Conservation (phyloP, 35 echinoderm and acorn worm genomes). For the Stichopus chloronotus region DNA sequence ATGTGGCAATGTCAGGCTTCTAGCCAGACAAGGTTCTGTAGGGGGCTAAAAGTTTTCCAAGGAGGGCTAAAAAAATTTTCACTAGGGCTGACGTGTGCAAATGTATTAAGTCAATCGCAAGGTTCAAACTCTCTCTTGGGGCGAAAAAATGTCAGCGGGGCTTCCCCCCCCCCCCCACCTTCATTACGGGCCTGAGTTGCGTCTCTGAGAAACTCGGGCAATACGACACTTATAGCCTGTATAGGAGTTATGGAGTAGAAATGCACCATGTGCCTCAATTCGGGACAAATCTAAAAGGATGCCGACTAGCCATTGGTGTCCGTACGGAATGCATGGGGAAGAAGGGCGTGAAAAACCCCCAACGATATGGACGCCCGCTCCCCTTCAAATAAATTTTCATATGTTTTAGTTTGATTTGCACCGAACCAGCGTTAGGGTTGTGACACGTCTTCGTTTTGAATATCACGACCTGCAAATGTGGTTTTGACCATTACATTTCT, state of each 20-base stretch:
- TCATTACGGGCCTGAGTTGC: not conserved
- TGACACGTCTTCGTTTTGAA: too few relatives aligned
- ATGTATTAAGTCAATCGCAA: not conserved
- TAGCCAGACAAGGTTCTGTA: not conserved
- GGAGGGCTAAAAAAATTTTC: not conserved
- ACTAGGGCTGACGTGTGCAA: not conserved
- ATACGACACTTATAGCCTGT: not conserved
- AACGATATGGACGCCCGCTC: too few relatives aligned
- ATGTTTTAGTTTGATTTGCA: not conserved
- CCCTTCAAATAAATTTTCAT: too few relatives aligned
- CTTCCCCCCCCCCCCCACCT: not conserved
- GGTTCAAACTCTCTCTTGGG: not conserved
- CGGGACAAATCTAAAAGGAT: not conserved
- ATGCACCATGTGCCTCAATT: not conserved
- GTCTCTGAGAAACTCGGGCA: not conserved
- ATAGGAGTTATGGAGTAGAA: not conserved
- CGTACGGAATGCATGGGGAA: too few relatives aligned
- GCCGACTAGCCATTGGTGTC: not conserved
- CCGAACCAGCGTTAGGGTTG: too few relatives aligned
- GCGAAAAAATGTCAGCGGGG: constrained; percentile 1
- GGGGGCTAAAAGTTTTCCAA: not conserved
- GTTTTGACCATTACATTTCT: too few relatives aligned
- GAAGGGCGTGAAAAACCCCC: too few relatives aligned
- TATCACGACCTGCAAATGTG: too few relatives aligned
- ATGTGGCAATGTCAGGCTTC: too few relatives aligned